Evolutionary conservation across 2,113 vertebrate species (phyloP), one percentile per base, ranked within the genome.

Genomic region (Noctilio leporinus): DNA sequence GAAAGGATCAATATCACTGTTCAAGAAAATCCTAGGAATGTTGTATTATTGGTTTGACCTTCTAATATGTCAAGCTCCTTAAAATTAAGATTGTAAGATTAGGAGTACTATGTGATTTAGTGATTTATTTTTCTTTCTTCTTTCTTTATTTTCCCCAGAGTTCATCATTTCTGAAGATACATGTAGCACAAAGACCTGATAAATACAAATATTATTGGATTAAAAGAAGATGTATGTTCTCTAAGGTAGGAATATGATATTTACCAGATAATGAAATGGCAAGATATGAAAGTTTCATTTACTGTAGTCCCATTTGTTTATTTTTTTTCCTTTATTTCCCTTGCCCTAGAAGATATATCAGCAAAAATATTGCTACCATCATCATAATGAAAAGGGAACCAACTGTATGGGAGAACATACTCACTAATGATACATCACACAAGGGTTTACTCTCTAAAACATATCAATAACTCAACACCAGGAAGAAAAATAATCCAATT

Each of bases 241-340:
- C 96, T 33, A 28, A n/a, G 53, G 69, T 95, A 28, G 12, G 90
- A 94, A 92, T 92, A 30, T 3, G 0, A 5, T 94, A 86, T 73
- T 10, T 86, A 51, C 17, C 16, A 49, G 73, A 24, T 40, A 19
- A 1, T 89, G 86, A 40, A 81, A n/a, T 64, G 12, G 7, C 7
- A 81, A 59, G 45, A 91, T 94, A 93, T 89, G 53, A 86, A 96
- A 91, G 12, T 11, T 91, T 2, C 35, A 84, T n/a, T 62, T 62
- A 28, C 28, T 4, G 26, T 14, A 62, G 59, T 62, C 59, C 59
- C 28, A 62, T 62, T 62, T 30, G 28, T 30, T 62, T 62, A 24
- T 62, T 62, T 62, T 62, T 62, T 4, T 62, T 10, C 59, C 59
- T 62, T 62, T 62, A 62, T 30, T 62, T 62, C 59, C 59, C 59